These are phyloP conservation scores for Nebria brevicollis DNA, from an alignment of 2,888 invertebrate species.

Conservation along the genomic window DNA sequence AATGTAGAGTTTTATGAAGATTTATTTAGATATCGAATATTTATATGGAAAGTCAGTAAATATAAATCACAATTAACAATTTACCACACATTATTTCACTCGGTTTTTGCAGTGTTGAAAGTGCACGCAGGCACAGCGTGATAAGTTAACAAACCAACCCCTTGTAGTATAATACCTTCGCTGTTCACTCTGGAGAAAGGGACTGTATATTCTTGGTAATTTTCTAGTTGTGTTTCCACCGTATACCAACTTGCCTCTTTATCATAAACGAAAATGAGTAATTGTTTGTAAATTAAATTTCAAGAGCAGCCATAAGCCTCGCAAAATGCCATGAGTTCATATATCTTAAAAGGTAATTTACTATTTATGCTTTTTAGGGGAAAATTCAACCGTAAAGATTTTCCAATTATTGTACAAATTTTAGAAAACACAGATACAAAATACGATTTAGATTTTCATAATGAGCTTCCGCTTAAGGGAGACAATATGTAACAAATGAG, in stretches of 20 bases:
- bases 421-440: background rate
- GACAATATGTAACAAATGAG: constrained; percentile 15
- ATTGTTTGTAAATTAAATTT: constrained; percentile 39
- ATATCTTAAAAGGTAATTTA: background rate
- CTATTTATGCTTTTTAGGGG: background rate
- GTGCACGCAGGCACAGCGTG: constrained; percentile 24
- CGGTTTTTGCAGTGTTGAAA: constrained; percentile 4
- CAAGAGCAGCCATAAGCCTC: background rate
- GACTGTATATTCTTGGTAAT: constrained; percentile 7
- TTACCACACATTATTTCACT: constrained; percentile 21
- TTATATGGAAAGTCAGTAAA: constrained; percentile 25
- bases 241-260: background rate
- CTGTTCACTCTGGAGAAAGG: background rate
- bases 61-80: background rate
- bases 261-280: constrained; percentile 33
- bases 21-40: background rate
- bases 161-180: constrained; percentile 32
- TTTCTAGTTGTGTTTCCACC: constrained; percentile 28
- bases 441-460: constrained; percentile 11
- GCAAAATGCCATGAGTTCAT: background rate
- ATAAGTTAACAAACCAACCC: constrained; percentile 24
- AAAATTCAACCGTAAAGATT: background rate
- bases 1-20: too few relatives aligned
- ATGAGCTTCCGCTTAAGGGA: constrained; percentile 21
- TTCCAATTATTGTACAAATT: background rate